phyloP scores from a whole-genome alignment of 2,113 vertebrate genomes.

The Centropristis striata region DNA sequence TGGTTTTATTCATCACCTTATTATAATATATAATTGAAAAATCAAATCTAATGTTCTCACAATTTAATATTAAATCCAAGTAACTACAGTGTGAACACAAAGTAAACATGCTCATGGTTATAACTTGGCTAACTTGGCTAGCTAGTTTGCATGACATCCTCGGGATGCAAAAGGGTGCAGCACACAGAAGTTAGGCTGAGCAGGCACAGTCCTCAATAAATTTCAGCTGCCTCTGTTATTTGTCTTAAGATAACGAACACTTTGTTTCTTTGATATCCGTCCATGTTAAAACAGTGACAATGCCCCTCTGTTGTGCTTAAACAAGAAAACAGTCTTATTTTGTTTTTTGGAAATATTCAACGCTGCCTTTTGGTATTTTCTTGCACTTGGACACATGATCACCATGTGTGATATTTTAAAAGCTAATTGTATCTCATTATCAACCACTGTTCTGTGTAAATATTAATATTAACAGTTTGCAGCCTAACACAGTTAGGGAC shows the following conservation, averaged over 20 bases:
- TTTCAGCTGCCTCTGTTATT: neutral
- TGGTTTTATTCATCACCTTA: conserved; percentile 8
- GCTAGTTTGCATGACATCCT: neutral
- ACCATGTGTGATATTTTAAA: neutral
- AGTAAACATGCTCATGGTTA: neutral
- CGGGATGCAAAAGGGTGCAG: neutral
- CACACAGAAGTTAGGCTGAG: neutral
- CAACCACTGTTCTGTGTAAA: neutral
- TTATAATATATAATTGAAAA: conserved; percentile 4
- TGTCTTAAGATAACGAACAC: conserved; percentile 5
- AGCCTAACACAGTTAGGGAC: neutral
- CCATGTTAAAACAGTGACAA: neutral
- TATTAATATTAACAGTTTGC: neutral
- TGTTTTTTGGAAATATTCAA: neutral
- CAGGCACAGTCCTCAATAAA: neutral
- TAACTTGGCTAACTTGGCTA: neutral
- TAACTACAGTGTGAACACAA: neutral
- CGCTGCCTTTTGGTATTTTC: neutral
- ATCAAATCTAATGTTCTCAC: neutral
- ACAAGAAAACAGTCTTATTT: neutral
- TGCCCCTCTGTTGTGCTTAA: neutral
- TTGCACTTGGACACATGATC: neutral
- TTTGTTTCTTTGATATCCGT: conserved; percentile 18
- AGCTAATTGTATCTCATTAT: neutral
- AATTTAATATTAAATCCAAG: neutral